Percentiles rank a stretch among this genome's conserved stretches.
Conservation (phyloP, 2,888 invertebrate species). For the Oxytorus armatus region DNA sequence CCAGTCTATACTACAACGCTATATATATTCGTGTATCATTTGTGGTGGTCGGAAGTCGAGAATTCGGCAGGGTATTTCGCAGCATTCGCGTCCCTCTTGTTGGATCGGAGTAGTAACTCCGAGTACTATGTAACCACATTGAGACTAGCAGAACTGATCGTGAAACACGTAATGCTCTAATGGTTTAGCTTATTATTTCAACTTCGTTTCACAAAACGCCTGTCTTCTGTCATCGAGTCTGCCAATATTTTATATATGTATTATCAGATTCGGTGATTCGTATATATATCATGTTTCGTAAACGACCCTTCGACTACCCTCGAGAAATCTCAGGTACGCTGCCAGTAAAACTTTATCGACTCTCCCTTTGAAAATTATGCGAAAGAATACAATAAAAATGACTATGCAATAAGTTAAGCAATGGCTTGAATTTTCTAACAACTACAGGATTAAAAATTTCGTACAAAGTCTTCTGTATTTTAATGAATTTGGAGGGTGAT, state of each 20-base stretch:
- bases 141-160: neutral
- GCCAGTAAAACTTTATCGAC: no score
- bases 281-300: no score
- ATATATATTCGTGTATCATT: slow-evolving; percentile 10
- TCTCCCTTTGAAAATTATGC: no score
- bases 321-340: no score
- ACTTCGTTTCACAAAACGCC: neutral
- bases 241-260: no score
- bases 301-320: no score
- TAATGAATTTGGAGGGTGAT: neutral
- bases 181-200: neutral
- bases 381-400: no score
- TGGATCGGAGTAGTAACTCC: neutral
- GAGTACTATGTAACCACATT: neutral
- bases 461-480: no score
- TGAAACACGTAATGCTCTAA: neutral
- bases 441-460: no score
- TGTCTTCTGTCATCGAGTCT: neutral
- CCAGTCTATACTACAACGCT: neutral
- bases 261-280: no score
- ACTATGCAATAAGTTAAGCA: no score
- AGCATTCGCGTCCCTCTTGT: slow-evolving; percentile 9
- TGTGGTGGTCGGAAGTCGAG: slow-evolving; percentile 34
- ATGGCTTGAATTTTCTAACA: no score
- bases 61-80: slow-evolving; percentile 19